Percentiles rank a stretch among this genome's conserved stretches.
phyloP scores from a whole-genome alignment of 1,140 invertebrate genomes.

The Berghia stephanieae region DNA sequence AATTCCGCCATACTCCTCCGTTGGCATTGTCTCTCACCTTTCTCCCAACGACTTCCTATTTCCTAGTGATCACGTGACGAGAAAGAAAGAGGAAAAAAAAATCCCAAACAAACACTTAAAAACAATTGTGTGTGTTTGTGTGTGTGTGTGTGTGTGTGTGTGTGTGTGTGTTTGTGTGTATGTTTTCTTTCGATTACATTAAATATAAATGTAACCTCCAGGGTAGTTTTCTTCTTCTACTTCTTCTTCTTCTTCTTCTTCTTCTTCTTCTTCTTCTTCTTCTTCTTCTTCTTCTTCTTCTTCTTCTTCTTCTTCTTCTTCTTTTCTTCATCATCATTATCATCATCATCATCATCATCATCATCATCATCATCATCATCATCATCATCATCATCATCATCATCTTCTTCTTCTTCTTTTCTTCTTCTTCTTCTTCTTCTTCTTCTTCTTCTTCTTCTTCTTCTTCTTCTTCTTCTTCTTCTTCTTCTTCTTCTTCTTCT shows the following conservation, averaged over 20 bases:
- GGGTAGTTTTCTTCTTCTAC: no score
- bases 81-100: no score
- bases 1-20: no score
- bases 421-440: background rate
- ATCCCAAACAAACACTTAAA: no score
- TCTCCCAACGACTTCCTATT: no score
- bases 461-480: background rate
- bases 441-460: background rate
- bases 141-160: no score
- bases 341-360: background rate
- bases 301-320: slow-evolving; percentile 21
- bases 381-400: slow-evolving; percentile 21
- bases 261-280: slow-evolving; percentile 21
- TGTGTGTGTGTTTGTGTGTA: no score
- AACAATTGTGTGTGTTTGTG: no score
- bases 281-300: slow-evolving; percentile 12
- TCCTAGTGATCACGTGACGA: no score
- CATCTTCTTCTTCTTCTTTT: slow-evolving; percentile 17
- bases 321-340: background rate
- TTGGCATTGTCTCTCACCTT: no score
- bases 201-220: no score
- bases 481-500: background rate
- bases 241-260: slow-evolving; percentile 24
- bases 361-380: background rate
- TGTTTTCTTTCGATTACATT: no score